phyloP scores from a whole-genome alignment of 2,797 vertebrate species.

The Kryptopterus vitreolus region DNA sequence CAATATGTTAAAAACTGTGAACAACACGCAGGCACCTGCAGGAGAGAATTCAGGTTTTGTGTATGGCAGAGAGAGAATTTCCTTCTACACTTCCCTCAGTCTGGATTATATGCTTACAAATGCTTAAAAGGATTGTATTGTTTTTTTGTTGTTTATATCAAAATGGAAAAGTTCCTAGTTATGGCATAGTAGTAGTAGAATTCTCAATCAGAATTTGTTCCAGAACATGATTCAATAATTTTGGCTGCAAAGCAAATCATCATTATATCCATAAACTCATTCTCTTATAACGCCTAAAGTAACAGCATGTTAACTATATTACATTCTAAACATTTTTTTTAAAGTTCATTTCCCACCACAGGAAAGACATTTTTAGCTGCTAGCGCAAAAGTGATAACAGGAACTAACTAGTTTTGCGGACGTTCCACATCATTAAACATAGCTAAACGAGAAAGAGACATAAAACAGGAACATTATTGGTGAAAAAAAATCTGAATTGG shows the following conservation, averaged over 20 bases:
- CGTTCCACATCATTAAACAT: neutral
- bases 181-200: too few species aligned
- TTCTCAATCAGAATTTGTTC: too few species aligned
- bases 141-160: neutral
- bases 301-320: neutral
- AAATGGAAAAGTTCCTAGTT: neutral
- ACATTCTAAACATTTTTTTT: too few species aligned
- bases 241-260: neutral
- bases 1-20: too few species aligned
- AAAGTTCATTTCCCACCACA: neutral
- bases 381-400: neutral
- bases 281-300: neutral
- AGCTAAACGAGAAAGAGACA: neutral
- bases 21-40: neutral
- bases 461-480: neutral
- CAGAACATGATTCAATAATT: too few species aligned
- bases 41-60: constrained; percentile 2
- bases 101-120: neutral
- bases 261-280: neutral
- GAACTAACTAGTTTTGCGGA: neutral
- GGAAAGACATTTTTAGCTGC: neutral
- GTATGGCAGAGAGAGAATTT: neutral
- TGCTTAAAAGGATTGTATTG: neutral
- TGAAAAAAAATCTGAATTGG: neutral
- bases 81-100: neutral